Evolutionary conservation across 2,888 invertebrate genomes (phyloP), one percentile per base, ranked within the genome.

Genomic region (Carpatolechia fugitivella): DNA sequence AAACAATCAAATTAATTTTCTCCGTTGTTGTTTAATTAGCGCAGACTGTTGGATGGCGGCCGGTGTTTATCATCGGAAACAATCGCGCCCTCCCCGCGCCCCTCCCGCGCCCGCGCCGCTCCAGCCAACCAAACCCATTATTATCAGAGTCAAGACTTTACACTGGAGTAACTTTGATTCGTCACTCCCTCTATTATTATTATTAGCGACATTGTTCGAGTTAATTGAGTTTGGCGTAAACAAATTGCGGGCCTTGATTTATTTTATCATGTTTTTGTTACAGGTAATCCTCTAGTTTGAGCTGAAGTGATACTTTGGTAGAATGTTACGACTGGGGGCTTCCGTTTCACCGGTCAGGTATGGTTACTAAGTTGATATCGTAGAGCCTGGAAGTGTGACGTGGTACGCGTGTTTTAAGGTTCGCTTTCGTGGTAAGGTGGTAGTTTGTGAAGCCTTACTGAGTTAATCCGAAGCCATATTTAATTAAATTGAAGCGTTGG

Each of bases 1-100:
- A 84, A 86, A 86, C 88, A 88, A 89, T 88, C 84, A 84, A 87
- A 87, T 88, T 86, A 87, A 88, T 88, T 86, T 87, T 84, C 85
- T 81, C 84, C 85, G 87, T 86, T 88, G 87, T 86, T 87, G 87
- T 89, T 89, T 88, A 89, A 89, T 88, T 89, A 88, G 88, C 83
- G 82, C 77, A 80, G 81, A 84, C 78, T 85, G 81, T 82, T 80
- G 82, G 87, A 82, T 84, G 78, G 84, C 82, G 85, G 83, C 80
- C 85, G 80, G 84, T 88, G 86, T 85, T 88, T 89, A 89, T 89
- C 87, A 87, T 87, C 82, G 81, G 81, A 86, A 87, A 87, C 88
- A 88, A 88, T 88, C 89, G 80, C 78, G 64, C 70, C 75, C 74
- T 71, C 58, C 60, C 65, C 59, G 65, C 60, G 66, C 68, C 69